Conservation (phyloP, 2,113 vertebrate species). For the Rhinogobius similis region DNA sequence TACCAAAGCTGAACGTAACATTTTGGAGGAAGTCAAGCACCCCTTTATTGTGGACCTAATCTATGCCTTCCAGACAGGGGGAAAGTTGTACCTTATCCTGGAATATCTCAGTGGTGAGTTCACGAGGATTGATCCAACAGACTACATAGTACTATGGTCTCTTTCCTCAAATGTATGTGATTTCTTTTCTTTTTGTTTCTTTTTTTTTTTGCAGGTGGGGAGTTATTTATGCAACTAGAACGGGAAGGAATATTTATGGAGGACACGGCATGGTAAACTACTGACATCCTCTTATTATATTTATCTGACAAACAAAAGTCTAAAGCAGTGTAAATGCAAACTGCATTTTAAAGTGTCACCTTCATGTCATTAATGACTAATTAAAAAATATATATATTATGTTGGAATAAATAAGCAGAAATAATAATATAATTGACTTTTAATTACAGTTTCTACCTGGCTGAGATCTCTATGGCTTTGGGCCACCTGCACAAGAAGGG, state of each 20-base stretch:
- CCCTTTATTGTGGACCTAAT: slow-evolving; percentile 98
- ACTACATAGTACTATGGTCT: not conserved
- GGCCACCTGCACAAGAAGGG: slow-evolving; percentile 98
- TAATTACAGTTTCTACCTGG: slow-evolving; percentile 90
- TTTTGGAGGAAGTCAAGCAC: slow-evolving; percentile 97
- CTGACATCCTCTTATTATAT: not conserved
- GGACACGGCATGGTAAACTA: slow-evolving; percentile 94
- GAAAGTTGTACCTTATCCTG: slow-evolving; percentile 99
- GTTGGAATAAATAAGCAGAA: not conserved
- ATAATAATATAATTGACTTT: not conserved
- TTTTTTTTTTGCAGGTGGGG: slow-evolving; percentile 83
- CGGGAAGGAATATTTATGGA: slow-evolving; percentile 99
- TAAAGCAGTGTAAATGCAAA: not conserved
- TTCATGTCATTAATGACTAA: not conserved
- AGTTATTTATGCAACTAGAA: slow-evolving; percentile 98
- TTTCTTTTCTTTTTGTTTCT: not conserved
- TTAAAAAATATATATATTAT: not conserved
- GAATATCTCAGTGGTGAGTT: slow-evolving; percentile 97
- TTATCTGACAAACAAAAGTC: not conserved
- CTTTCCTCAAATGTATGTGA: not conserved
- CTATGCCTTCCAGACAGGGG: slow-evolving; percentile 98
- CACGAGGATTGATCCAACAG: not conserved
- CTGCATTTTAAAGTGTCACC: not conserved
- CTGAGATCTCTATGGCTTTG: slow-evolving; percentile 98
- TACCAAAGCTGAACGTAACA: slow-evolving; percentile 96